Evolutionary conservation across 2,888 invertebrate species (phyloP).

Genomic region (Tridacna crocea): DNA sequence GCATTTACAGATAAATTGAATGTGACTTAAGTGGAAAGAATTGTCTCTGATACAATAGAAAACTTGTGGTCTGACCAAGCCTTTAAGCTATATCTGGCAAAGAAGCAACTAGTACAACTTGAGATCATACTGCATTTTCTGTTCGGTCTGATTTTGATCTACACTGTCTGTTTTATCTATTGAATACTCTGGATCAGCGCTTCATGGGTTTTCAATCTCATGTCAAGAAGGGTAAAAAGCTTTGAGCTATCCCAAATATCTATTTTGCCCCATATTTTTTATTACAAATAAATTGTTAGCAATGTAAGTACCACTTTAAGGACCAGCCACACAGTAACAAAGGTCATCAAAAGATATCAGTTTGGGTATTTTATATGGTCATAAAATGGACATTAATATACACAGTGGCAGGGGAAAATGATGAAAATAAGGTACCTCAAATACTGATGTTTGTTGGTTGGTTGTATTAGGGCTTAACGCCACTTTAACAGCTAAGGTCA

Average conservation of each 20-base stretch:
- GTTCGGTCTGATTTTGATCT: too few species aligned
- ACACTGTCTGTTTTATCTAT: too few species aligned
- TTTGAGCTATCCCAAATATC: neutral
- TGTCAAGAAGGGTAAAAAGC: neutral
- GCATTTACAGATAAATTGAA: too few species aligned
- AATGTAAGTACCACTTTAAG: conserved; percentile 10
- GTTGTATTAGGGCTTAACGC: too few species aligned
- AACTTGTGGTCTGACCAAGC: too few species aligned
- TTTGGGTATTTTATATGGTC: conserved; percentile 19
- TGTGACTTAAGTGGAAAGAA: too few species aligned
- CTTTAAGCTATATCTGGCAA: neutral
- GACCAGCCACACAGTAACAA: conserved; percentile 8
- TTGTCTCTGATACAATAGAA: too few species aligned
- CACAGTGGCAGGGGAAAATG: neutral
- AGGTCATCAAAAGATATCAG: conserved; percentile 25
- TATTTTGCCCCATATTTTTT: conserved; percentile 7
- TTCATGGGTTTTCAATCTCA: too few species aligned
- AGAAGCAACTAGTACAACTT: neutral
- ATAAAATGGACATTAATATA: conserved; percentile 19
- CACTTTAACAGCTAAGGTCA: too few species aligned
- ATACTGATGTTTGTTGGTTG: too few species aligned
- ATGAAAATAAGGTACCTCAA: too few species aligned
- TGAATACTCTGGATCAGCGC: too few species aligned
- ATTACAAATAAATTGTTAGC: conserved; percentile 7
- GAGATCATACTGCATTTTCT: neutral